Conservation (phyloP, 2,888 invertebrate genomes). For the Steinernema hermaphroditum region DNA sequence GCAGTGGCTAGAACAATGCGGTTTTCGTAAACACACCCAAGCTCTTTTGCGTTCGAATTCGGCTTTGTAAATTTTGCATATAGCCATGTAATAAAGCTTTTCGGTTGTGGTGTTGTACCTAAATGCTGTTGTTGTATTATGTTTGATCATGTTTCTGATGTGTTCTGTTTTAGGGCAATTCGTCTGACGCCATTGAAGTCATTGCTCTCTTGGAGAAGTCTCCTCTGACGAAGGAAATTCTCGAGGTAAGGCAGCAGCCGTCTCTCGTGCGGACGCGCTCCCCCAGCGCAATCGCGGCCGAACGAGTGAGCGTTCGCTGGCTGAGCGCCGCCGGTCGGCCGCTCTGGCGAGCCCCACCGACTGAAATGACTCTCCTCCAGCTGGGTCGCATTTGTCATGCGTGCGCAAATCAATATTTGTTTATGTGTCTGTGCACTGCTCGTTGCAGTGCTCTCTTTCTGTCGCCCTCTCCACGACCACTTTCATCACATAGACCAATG, state of each 20-base stretch:
- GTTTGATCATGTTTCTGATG: constrained; percentile 5
- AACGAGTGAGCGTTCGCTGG: not conserved
- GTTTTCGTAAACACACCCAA: constrained; percentile 17
- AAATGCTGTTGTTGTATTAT: too few relatives aligned
- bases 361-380: constrained; percentile 25
- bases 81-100: too few relatives aligned
- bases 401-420: constrained; percentile 22
- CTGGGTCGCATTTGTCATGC: not conserved
- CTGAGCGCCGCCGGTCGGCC: constrained; percentile 9
- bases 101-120: too few relatives aligned
- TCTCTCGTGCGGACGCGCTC: not conserved
- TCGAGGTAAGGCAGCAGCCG: constrained; percentile 50
- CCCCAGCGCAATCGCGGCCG: not conserved
- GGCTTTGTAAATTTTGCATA: not conserved
- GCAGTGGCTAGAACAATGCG: too few relatives aligned
- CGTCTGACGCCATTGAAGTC: constrained; percentile 37
- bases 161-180: constrained; percentile 41
- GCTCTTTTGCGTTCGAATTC: not conserved
- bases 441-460: constrained; percentile 4
- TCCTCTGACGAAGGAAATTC: constrained; percentile 49
- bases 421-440: not conserved
- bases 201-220: constrained; percentile 49
- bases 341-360: not conserved
- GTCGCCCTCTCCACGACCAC: not conserved
- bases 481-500: too few relatives aligned